A percentile compares a stretch with the other conserved stretches of the same genome.
Conservation (phyloP, 2,797 vertebrate species). For the Argya squamiceps region DNA sequence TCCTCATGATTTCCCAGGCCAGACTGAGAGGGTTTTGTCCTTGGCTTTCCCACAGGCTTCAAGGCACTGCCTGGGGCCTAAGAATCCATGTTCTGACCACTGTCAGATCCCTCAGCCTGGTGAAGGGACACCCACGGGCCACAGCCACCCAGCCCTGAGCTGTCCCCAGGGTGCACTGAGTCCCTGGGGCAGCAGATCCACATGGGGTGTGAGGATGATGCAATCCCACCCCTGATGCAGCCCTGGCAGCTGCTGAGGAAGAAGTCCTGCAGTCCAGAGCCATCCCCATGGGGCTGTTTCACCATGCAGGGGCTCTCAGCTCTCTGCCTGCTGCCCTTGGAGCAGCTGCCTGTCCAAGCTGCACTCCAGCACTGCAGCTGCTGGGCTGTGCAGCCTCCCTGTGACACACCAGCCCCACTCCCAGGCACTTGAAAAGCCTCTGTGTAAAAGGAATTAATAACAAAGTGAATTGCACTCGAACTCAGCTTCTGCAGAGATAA, state of each 20-base stretch:
- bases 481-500: not conserved
- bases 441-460: conserved; percentile 1
- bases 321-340: not conserved
- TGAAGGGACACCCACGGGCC: not conserved
- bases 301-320: not conserved
- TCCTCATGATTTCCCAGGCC: too few species aligned
- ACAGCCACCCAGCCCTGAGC: fast-evolving
- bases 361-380: not conserved
- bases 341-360: not conserved
- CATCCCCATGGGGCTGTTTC: fast-evolving
- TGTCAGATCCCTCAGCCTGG: too few species aligned
- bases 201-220: fast-evolving
- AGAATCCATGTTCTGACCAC: too few species aligned
- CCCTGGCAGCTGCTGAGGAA: not conserved
- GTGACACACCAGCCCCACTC: not conserved
- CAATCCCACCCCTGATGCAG: fast-evolving
- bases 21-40: too few species aligned
- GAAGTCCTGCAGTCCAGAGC: not conserved
- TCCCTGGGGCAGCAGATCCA: not conserved
- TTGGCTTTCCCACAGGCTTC: too few species aligned
- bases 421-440: not conserved
- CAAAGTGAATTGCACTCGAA: not conserved
- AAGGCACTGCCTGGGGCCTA: too few species aligned
- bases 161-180: not conserved
- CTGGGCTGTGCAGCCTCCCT: not conserved